Evolutionary conservation across 2,797 vertebrate species (phyloP), one percentile per base, ranked within the genome.

Genomic region (Rousettus madagascariensis): DNA sequence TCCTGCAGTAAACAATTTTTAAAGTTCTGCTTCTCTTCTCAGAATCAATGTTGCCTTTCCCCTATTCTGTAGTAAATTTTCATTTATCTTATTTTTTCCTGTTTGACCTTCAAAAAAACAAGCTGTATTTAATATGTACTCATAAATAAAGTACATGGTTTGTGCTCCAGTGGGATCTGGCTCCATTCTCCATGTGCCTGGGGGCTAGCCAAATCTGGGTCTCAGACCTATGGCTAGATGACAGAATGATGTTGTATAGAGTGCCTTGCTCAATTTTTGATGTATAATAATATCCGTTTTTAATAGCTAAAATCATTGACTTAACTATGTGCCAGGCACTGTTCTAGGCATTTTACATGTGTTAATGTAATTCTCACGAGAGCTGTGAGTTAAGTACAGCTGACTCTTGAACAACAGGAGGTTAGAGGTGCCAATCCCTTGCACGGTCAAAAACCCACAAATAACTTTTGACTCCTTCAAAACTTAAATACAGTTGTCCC

Each of bases 71-170:
- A 86, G 78, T 43, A 85, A 43, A 49, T 91, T 88, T 93, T 82
- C 43, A 79, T 59, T 94, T 90, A 75, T 75, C 65, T 95, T 77
- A 10, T 41, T 51, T 59, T 30, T 63, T 7, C 36, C 78, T 61
- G 19, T 91, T 83, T 86, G 94, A 86, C 8, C 61, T 93, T 89
- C 84, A 97, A 90, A 74, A 92, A 88, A 82, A 68, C 33, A 69
- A 93, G 46, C 17, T 63, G 1, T 51, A 69, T 24, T 49, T 72
- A 85, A 24, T 49, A 74, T 72, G 46, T 87, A 75, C 55, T 46
- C 49, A 24, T 63, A 94, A 79, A 69, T 55, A 65, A 66, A 72
- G 66, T 57, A 38, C 15, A 5, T 55, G 26, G 55, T 43, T 43
- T 95, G 49, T 51, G 38, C 17, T 74, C 68, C 46, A 65, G 0